Evolutionary conservation across 2,888 invertebrate species (phyloP).

Genomic region (Acrobasis repandana): DNA sequence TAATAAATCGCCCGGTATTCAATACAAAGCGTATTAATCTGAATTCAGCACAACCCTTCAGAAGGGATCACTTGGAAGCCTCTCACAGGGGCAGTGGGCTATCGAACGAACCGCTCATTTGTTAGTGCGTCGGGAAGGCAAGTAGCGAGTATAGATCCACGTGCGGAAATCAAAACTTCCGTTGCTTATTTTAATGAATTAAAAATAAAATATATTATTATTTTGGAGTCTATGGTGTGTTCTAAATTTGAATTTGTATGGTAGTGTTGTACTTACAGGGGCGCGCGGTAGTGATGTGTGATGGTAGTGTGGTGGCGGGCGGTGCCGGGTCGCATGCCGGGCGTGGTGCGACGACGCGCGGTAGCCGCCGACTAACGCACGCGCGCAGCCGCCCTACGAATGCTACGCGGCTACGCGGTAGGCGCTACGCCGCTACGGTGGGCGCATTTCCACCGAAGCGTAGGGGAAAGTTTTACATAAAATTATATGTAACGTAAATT

Average conservation of each 20-base stretch:
- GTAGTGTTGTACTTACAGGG: conserved; percentile 66
- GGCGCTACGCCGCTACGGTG: conserved; percentile 43
- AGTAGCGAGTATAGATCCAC: conserved; percentile 66
- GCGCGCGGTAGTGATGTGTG: conserved; percentile 69
- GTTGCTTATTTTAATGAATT: conserved; percentile 44
- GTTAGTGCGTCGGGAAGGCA: conserved; percentile 67
- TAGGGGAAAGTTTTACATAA: conserved; percentile 12
- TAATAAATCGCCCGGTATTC: conserved; percentile 39
- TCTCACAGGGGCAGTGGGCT: conserved; percentile 82
- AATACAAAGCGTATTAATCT: conserved; percentile 50
- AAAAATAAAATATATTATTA: conserved; percentile 35
- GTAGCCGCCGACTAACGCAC: conserved; percentile 72
- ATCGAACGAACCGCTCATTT: conserved; percentile 79
- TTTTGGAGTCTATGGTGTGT: conserved; percentile 20
- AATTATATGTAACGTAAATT: background rate
- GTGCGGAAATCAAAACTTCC: conserved; percentile 63
- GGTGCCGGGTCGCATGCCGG: conserved; percentile 60
- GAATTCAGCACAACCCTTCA: conserved; percentile 72
- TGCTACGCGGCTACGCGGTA: conserved; percentile 55
- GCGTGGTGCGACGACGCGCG: conserved; percentile 70
- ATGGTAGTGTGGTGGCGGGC: conserved; percentile 47
- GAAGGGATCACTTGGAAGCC: conserved; percentile 60
- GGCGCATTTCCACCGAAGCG: conserved; percentile 35
- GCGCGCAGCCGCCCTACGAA: conserved; percentile 58
- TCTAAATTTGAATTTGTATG: conserved; percentile 21